These are phyloP conservation scores for Axis porcinus DNA, from an alignment of 2,113 vertebrate species.

Conservation along the genomic window DNA sequence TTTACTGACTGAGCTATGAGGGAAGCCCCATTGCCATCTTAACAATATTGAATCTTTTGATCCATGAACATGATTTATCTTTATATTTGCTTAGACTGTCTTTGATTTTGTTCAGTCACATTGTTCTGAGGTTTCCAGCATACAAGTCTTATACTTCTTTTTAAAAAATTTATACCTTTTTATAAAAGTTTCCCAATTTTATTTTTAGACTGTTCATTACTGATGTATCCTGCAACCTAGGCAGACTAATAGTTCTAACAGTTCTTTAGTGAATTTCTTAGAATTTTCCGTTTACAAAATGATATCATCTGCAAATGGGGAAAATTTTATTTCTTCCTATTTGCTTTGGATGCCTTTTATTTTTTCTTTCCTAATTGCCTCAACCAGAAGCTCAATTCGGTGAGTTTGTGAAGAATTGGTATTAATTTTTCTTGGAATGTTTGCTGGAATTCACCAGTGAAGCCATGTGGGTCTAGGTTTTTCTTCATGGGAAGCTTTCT, in stretches of 20 bases:
- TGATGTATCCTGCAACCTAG: not conserved
- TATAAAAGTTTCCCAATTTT: not conserved
- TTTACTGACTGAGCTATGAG: not conserved
- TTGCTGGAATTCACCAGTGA: not conserved
- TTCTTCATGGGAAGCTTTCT: not conserved
- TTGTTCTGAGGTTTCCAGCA: not conserved
- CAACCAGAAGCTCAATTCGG: not conserved
- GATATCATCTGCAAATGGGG: not conserved
- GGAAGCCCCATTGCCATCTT: not conserved
- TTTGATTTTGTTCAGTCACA: not conserved
- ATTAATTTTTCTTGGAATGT: not conserved
- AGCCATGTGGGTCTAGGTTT: not conserved
- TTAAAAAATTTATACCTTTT: not conserved
- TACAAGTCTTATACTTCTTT: not conserved
- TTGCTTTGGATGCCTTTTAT: not conserved
- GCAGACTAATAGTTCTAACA: not conserved
- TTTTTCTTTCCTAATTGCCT: not conserved
- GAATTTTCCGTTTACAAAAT: not conserved
- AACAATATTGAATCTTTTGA: not conserved
- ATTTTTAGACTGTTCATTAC: not conserved
- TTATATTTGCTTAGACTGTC: not conserved
- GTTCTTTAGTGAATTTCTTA: not conserved
- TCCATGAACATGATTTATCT: not conserved
- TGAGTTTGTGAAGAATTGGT: not conserved
- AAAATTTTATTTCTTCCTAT: not conserved